Evolutionary conservation across 2,797 vertebrate genomes (phyloP).

Genomic region (Siniperca scherzeri): DNA sequence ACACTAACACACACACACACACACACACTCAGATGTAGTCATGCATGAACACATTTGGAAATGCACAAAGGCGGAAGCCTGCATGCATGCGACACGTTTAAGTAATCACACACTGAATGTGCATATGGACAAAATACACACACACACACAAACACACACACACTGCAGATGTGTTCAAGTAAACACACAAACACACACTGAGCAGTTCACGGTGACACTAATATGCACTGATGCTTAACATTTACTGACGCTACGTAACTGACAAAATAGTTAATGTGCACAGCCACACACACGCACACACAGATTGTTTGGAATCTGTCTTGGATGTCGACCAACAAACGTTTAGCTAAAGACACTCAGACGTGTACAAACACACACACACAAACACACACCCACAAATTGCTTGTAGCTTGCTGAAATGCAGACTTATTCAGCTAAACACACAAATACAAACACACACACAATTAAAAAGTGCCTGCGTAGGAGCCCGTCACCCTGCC

Average conservation of each 20-base stretch:
- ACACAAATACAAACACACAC: conserved; percentile 28
- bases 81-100: neutral
- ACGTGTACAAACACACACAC: conserved; percentile 7
- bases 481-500: conserved; percentile 63
- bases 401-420: conserved; percentile 13
- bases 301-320: conserved; percentile 23
- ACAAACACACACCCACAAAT: neutral
- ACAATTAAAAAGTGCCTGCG: conserved; percentile 48
- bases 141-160: neutral
- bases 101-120: neutral
- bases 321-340: conserved; percentile 23
- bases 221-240: conserved; percentile 43
- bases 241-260: conserved; percentile 14
- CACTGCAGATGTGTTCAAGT: conserved; percentile 8
- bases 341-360: conserved; percentile 33
- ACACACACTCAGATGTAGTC: neutral
- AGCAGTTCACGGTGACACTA: conserved; percentile 19
- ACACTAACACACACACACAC: conserved; percentile 2
- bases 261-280: conserved; percentile 15
- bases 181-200: neutral
- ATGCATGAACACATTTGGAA: neutral
- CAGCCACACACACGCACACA: conserved; percentile 11
- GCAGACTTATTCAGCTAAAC: conserved; percentile 20
- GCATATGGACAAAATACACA: neutral
- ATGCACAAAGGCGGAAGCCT: neutral